phyloP scores from a whole-genome alignment of 2,113 vertebrate species.

The Emydura subglobosa region DNA sequence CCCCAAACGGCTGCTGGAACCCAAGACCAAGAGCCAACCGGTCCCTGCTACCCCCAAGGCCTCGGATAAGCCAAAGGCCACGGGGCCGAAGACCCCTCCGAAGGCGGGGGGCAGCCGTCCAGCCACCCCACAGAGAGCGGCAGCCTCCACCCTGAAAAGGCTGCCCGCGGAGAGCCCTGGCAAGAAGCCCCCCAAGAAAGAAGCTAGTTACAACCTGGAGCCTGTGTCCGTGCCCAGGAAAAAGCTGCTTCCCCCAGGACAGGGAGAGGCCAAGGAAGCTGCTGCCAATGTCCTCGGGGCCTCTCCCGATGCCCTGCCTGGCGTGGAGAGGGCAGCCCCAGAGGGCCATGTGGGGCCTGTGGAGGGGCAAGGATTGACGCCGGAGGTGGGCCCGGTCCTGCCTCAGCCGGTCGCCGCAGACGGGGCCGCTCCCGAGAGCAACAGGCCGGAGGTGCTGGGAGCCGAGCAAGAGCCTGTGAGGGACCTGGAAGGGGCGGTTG shows the following conservation, averaged over 20 bases:
- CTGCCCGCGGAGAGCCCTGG: not conserved
- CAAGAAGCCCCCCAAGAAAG: not conserved
- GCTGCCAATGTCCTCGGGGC: not conserved
- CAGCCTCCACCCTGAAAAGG: not conserved
- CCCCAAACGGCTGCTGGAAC: conserved; percentile 53
- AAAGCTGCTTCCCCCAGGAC: not conserved
- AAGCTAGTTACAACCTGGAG: not conserved
- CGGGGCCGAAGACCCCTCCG: conserved; percentile 32
- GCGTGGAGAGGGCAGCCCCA: not conserved
- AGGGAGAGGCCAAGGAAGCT: not conserved
- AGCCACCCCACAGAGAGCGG: not conserved
- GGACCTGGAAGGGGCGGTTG: not conserved
- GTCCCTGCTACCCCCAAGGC: conserved; percentile 17
- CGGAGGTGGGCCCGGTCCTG: not conserved
- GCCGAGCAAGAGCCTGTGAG: not conserved
- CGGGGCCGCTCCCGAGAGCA: not conserved
- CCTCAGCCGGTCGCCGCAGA: not conserved
- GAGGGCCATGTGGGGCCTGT: not conserved
- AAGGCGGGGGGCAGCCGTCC: conserved; percentile 16
- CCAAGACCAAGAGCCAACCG: conserved; percentile 18
- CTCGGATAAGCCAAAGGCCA: conserved; percentile 48
- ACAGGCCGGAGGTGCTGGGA: not conserved
- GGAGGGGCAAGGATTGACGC: not conserved
- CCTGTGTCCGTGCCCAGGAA: conserved; percentile 14
- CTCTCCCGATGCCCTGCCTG: not conserved